Conservation (phyloP, 2,797 vertebrate genomes). For the Morelia viridis region DNA sequence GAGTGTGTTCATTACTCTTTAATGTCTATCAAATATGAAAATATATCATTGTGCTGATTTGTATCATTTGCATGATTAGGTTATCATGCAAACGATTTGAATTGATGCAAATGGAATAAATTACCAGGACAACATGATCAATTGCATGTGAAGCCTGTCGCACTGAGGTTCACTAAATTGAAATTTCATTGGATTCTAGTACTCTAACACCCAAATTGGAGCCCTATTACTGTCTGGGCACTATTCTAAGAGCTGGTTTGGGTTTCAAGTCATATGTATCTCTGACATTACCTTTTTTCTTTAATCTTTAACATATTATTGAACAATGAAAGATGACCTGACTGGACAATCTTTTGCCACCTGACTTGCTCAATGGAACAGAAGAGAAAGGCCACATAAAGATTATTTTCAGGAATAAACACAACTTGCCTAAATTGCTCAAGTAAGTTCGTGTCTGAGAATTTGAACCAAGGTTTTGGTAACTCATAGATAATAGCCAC, state of each 20-base stretch:
- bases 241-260: neutral
- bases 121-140: neutral
- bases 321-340: neutral
- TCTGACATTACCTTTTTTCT: neutral
- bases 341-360: neutral
- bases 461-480: neutral
- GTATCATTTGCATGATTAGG: neutral
- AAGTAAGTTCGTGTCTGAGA: neutral
- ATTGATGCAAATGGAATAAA: neutral
- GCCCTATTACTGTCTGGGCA: neutral
- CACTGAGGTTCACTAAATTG: neutral
- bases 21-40: neutral
- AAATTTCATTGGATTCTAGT: neutral
- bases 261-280: neutral
- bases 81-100: neutral
- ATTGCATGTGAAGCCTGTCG: neutral
- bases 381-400: neutral
- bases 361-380: neutral
- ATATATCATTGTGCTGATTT: neutral
- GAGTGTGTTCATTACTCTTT: neutral
- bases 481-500: neutral
- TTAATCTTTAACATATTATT: neutral
- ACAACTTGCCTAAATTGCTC: neutral
- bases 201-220: neutral
- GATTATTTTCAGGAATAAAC: neutral